Conservation (phyloP, 92 coral and sea anemone species). For the Galaxea fascicularis region DNA sequence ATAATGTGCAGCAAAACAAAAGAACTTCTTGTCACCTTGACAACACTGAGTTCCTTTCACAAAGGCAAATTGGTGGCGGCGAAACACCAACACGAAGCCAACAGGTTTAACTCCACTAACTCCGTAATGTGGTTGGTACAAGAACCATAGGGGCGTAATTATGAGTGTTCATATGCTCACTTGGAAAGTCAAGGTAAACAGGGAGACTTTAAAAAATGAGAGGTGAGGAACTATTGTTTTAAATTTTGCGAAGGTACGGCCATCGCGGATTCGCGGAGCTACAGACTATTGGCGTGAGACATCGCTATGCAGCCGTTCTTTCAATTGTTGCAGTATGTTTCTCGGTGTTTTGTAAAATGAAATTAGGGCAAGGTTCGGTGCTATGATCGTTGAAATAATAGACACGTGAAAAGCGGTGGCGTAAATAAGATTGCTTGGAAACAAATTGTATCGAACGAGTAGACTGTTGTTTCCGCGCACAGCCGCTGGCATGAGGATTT, state of each 20-base stretch:
- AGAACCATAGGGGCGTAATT: background rate
- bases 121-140: background rate
- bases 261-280: background rate
- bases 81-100: background rate
- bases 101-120: constrained; percentile 6
- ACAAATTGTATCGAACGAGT: background rate
- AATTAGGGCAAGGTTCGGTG: background rate
- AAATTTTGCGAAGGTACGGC: too few relatives aligned
- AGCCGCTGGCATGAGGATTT: too few relatives aligned
- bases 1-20: constrained; percentile 1
- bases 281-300: background rate
- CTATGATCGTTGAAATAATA: background rate
- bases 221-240: constrained; percentile 3
- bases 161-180: constrained; percentile 10
- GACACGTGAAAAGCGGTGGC: background rate
- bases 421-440: background rate
- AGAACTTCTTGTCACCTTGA: constrained; percentile 33
- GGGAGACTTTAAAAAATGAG: background rate
- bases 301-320: background rate
- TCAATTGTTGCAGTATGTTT: background rate
- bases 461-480: too few relatives aligned
- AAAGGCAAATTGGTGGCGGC: constrained; percentile 27
- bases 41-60: constrained; percentile 16
- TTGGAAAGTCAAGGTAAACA: background rate
- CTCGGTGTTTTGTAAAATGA: background rate